phyloP scores from a whole-genome alignment of 2,797 vertebrate genomes.

The Lepus oiostolus region DNA sequence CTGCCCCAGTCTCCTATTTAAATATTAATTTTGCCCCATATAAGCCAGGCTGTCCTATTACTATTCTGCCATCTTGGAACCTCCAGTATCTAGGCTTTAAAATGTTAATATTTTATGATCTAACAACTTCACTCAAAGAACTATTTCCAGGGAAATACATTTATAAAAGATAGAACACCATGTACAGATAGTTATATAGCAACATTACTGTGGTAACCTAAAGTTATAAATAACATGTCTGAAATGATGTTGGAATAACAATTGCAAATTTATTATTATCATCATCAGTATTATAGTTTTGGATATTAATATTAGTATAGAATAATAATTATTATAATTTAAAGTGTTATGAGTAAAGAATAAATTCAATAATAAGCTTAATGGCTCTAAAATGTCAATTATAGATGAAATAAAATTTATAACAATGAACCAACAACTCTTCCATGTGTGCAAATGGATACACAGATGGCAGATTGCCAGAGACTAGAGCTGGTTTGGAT shows the following conservation, averaged over 20 bases:
- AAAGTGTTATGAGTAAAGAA: conserved; percentile 53
- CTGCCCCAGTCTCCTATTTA: no score
- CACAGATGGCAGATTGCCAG: conserved; percentile 23
- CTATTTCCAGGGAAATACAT: conserved; percentile 26
- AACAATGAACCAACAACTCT: conserved; percentile 38
- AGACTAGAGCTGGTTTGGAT: not conserved
- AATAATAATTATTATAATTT: conserved; percentile 25
- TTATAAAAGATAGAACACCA: not conserved
- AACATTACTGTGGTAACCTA: not conserved
- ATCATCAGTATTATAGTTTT: conserved; percentile 36
- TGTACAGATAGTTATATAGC: not conserved
- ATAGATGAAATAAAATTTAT: conserved; percentile 59
- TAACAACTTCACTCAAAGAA: not conserved
- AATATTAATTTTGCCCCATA: no score
- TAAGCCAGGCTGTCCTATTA: no score
- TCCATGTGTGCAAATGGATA: not conserved
- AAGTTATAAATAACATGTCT: not conserved
- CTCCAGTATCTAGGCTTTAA: not conserved
- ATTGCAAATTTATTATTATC: conserved; percentile 1
- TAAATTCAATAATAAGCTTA: conserved; percentile 40
- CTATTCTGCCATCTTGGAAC: no score
- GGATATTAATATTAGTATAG: conserved; percentile 18
- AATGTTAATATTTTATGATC: conserved; percentile 48
- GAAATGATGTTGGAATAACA: not conserved
- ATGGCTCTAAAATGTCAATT: conserved; percentile 65